These are phyloP conservation scores for Gobiocypris rarus DNA, from an alignment of 2,113 vertebrate species.

Conservation along the genomic window DNA sequence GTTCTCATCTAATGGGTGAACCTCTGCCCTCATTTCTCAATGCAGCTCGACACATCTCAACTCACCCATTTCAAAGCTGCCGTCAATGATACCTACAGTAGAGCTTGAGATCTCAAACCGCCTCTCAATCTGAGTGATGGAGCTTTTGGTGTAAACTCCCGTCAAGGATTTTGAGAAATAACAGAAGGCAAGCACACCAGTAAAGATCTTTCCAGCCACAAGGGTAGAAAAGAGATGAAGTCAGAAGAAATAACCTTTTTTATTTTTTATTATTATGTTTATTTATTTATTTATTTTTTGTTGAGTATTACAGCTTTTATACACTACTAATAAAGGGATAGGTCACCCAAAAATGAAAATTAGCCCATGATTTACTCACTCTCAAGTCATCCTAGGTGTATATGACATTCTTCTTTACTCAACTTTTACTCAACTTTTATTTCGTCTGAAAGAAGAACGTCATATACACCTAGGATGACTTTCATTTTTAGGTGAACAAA, in stretches of 20 bases:
- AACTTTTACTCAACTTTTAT: too few species aligned
- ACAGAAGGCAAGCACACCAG: conserved; percentile 74
- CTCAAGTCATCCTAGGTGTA: too few species aligned
- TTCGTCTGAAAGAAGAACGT: too few species aligned
- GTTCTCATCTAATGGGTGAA: conserved; percentile 4
- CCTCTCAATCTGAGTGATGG: conserved; percentile 83
- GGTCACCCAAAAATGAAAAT: too few species aligned
- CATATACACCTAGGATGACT: too few species aligned
- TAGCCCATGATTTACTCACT: too few species aligned
- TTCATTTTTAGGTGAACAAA: too few species aligned
- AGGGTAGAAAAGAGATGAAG: not conserved
- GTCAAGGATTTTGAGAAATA: conserved; percentile 78
- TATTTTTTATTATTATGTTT: too few species aligned
- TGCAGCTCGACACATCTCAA: not conserved
- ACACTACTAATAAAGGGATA: too few species aligned
- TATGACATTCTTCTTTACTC: too few species aligned
- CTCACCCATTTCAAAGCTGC: conserved; percentile 85
- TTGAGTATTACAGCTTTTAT: too few species aligned
- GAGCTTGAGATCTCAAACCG: conserved; percentile 80
- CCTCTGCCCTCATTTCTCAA: not conserved
- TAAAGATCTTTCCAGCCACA: conserved; percentile 71
- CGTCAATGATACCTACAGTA: conserved; percentile 79
- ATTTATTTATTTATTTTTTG: too few species aligned
- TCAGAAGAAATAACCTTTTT: not conserved
- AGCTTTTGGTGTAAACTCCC: conserved; percentile 79